Base-by-base conservation (phyloP, 2,113 vertebrate species). In the Tychaedon coryphoeus region DNA sequence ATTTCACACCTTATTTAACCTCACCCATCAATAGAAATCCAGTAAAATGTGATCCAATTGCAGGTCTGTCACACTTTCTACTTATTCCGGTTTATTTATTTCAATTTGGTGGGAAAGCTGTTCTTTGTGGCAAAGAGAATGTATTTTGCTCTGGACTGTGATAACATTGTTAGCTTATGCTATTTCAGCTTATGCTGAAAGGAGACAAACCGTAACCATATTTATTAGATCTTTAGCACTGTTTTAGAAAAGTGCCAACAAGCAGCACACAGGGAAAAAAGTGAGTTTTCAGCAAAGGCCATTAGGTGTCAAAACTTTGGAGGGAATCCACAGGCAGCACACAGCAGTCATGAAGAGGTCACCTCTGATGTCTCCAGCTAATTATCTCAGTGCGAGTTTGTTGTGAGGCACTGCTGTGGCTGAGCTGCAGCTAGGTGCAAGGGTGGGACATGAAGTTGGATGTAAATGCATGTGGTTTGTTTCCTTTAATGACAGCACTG, bases 301-400 rank as follows among this genome's bases (percentile, higher is more conserved):
- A 66, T 75, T 66, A 74, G 86, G 42, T 48, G 28, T 56, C 53
- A 94, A 88, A 81, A 80, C 91, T 80, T 92, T 34, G 79, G 81
- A 86, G 78, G 20, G 43, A 95, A 86, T 62, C 71, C 8, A 71
- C 31, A 86, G 82, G 90, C 70, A 47, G 40, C 79, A 85, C 33
- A 11, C 40, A 53, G 83, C 86, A 89, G 90, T 95, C 95, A 96
- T 88, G 91, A 97, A 77, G 92, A 91, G 78, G 79, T 58, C 2
- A 5, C 4, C 2, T 64, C 69, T 72, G 58, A 76, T 74, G 50
- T 73, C 67, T 94, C 73, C 62, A 60, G 85, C 70, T 83, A 79
- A 95, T 96, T 94, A 92, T 85, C 93, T 88, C 75, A 70, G 72
- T 56, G 88, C 91, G 65, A 92, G 72, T 45, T 77, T 76, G 47